These are phyloP conservation scores for Thereva nobilitata DNA, from an alignment of 2,888 invertebrate genomes.

Conservation along the genomic window DNA sequence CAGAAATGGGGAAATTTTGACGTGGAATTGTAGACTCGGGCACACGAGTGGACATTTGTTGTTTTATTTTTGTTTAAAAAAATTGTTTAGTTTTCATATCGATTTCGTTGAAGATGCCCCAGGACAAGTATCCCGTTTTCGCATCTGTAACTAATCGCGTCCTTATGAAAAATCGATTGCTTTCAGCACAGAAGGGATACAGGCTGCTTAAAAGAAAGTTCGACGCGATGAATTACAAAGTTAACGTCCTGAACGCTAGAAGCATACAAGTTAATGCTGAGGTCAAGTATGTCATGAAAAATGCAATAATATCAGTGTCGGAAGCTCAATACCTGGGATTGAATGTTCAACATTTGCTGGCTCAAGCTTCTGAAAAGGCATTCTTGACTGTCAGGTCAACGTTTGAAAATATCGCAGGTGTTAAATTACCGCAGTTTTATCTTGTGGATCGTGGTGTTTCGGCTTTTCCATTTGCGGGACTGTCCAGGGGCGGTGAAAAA, in stretches of 20 bases:
- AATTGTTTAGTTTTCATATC: too few species aligned
- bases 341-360: not conserved
- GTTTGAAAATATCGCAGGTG: not conserved
- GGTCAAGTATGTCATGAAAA: not conserved
- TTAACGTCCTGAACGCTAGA: not conserved
- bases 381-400: not conserved
- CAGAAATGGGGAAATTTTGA: too few species aligned
- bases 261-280: not conserved
- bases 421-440: not conserved
- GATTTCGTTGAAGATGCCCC: too few species aligned
- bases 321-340: constrained; percentile 3
- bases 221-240: constrained; percentile 13
- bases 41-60: too few species aligned
- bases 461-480: constrained; percentile 6
- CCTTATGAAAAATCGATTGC: constrained; percentile 9
- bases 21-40: too few species aligned
- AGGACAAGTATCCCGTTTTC: too few species aligned
- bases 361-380: not conserved
- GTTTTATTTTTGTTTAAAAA: too few species aligned
- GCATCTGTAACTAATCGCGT: not conserved
- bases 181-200: constrained; percentile 7
- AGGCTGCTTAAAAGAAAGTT: constrained; percentile 13
- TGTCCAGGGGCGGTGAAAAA: constrained; percentile 36
- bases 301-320: constrained; percentile 7
- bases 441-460: not conserved